Percentiles rank a stretch among this genome's conserved stretches.
These are phyloP conservation scores for Lasioglossum malachurum DNA, from an alignment of 2,888 invertebrate genomes.

Conservation along the genomic window DNA sequence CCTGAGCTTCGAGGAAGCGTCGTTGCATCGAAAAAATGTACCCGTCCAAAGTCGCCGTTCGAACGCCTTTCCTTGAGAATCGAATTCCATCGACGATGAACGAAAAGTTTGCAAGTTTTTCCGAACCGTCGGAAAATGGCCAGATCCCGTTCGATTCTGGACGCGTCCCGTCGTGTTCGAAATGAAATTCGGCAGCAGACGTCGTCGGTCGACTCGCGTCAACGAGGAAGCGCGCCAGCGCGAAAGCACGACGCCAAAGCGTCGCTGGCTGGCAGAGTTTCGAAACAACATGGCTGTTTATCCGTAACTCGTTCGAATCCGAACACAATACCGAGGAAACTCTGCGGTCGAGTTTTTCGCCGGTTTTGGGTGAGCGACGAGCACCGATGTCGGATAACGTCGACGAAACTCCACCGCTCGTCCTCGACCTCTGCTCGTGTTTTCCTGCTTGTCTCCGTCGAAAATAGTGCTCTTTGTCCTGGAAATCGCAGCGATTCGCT, in stretches of 20 bases:
- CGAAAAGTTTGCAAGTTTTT: slow-evolving; percentile 5
- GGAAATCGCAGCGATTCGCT: neutral
- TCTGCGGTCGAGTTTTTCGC: slow-evolving; percentile 13
- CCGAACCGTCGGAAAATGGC: neutral
- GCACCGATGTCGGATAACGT: slow-evolving; percentile 1
- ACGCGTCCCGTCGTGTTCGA: neutral
- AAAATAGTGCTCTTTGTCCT: slow-evolving; percentile 27
- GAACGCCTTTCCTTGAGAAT: neutral
- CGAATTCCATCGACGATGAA: neutral
- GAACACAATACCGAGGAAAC: slow-evolving; percentile 39
- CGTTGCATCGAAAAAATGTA: neutral
- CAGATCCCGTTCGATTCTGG: neutral
- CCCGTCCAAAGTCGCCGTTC: neutral
- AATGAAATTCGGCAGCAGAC: slow-evolving; percentile 3
- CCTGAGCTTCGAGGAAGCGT: neutral
- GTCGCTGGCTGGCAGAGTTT: slow-evolving; percentile 34
- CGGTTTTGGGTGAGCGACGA: neutral
- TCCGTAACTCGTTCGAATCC: slow-evolving; percentile 44
- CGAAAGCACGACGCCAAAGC: neutral
- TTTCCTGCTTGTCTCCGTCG: slow-evolving; percentile 3
- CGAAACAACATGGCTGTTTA: slow-evolving; percentile 40
- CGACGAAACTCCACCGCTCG: neutral
- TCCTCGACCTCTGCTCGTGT: neutral
- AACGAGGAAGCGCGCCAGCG: neutral
- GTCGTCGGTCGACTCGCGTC: neutral